Conservation (phyloP, 2,888 invertebrate genomes). For the Callosobruchus maculatus region DNA sequence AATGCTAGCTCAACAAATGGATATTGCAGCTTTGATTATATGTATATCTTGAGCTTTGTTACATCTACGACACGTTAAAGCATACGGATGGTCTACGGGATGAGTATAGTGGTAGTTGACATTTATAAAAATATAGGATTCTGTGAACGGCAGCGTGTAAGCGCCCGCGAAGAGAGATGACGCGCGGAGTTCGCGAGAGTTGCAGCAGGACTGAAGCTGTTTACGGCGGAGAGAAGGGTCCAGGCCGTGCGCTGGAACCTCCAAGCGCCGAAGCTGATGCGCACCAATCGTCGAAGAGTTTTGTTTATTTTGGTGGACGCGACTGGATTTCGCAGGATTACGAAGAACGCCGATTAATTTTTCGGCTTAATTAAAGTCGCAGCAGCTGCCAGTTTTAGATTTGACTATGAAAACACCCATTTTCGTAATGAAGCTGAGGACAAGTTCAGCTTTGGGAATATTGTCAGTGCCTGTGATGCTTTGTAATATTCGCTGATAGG, state of each 20-base stretch:
- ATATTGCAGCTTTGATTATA: neutral
- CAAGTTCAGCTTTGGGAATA: too few species aligned
- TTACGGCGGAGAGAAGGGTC: neutral
- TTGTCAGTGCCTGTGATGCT: too few species aligned
- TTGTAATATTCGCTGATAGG: too few species aligned
- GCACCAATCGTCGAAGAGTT: neutral
- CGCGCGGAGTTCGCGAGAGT: neutral
- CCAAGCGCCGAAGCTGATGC: neutral
- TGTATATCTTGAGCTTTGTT: neutral
- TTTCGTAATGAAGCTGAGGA: neutral
- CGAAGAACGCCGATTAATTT: neutral
- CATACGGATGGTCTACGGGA: neutral
- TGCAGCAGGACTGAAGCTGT: neutral
- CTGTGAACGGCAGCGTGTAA: neutral
- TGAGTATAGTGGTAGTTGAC: neutral
- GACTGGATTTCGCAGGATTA: neutral
- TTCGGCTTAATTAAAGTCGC: neutral
- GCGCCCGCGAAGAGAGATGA: neutral
- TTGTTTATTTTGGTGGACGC: neutral
- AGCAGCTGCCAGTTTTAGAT: neutral
- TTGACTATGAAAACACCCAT: neutral
- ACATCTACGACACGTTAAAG: neutral
- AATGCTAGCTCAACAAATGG: neutral
- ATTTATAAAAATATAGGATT: neutral
- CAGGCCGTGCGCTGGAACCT: neutral